Evolutionary conservation across 2,888 invertebrate species (phyloP).

Genomic region (Chouioia cunea): DNA sequence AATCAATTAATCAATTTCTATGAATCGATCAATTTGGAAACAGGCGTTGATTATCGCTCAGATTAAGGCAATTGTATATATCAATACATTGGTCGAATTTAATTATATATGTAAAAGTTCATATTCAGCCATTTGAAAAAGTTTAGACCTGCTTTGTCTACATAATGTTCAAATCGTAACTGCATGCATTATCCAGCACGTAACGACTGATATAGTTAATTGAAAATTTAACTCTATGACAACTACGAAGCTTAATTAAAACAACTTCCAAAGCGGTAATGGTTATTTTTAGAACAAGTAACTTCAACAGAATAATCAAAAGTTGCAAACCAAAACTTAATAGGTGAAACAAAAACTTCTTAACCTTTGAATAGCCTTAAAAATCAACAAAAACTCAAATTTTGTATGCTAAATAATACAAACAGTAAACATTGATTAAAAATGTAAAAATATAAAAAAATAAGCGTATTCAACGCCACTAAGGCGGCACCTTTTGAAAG

Average conservation of each 20-base stretch:
- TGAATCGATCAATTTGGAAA: conserved; percentile 20
- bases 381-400: conserved; percentile 32
- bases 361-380: neutral
- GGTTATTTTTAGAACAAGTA: conserved; percentile 42
- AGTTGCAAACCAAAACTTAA: conserved; percentile 29
- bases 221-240: conserved; percentile 44
- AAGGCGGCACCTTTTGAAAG: conserved; percentile 40
- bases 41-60: conserved; percentile 45
- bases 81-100: conserved; percentile 11
- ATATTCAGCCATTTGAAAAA: too few species aligned
- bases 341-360: conserved; percentile 8
- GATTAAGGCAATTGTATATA: conserved; percentile 12
- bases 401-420: conserved; percentile 10
- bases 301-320: conserved; percentile 43
- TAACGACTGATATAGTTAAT: conserved; percentile 47
- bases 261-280: conserved; percentile 35
- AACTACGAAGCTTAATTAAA: conserved; percentile 38
- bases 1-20: conserved; percentile 34
- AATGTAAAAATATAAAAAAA: conserved; percentile 20
- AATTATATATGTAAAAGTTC: neutral
- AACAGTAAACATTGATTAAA: conserved; percentile 30
- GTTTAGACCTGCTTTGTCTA: neutral
- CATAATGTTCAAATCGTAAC: neutral
- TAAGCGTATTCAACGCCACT: conserved; percentile 40
- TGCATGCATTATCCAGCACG: conserved; percentile 1